Conservation (phyloP, 2,888 invertebrate species). For the Crioceris asparagi region DNA sequence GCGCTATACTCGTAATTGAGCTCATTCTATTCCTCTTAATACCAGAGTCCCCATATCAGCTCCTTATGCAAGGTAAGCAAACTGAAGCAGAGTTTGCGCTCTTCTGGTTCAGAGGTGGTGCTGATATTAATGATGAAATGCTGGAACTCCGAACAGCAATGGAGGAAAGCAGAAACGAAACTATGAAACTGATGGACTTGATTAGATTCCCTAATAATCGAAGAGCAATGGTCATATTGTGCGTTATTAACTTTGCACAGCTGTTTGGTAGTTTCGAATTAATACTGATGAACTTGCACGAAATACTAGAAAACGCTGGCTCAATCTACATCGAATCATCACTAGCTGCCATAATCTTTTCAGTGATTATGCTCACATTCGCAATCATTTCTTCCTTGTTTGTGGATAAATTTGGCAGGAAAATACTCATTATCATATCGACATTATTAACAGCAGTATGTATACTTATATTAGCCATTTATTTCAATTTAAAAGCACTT, state of each 20-base stretch:
- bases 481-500: slow-evolving; percentile 29
- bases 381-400: slow-evolving; percentile 27
- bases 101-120: slow-evolving; percentile 21
- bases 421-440: slow-evolving; percentile 28
- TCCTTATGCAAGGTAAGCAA: slow-evolving; percentile 27
- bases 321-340: slow-evolving; percentile 28
- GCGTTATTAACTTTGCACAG: slow-evolving; percentile 31
- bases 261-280: slow-evolving; percentile 34
- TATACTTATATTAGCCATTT: slow-evolving; percentile 28
- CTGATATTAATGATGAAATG: slow-evolving; percentile 30
- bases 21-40: slow-evolving; percentile 31
- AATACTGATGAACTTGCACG: slow-evolving; percentile 35
- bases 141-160: slow-evolving; percentile 30
- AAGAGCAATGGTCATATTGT: slow-evolving; percentile 33
- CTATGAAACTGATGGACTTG: slow-evolving; percentile 30
- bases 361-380: slow-evolving; percentile 30
- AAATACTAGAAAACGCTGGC: slow-evolving; percentile 31
- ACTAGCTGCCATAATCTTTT: slow-evolving; percentile 31
- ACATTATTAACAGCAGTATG: slow-evolving; percentile 30
- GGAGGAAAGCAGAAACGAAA: slow-evolving; percentile 29
- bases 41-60: slow-evolving; percentile 34
- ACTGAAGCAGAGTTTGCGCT: slow-evolving; percentile 29
- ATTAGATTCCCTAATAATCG: slow-evolving; percentile 30
- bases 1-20: slow-evolving; percentile 26
- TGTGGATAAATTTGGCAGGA: slow-evolving; percentile 33